Evolutionary conservation across 2,113 vertebrate species (phyloP).

Genomic region (Rhabdornis inornatus): DNA sequence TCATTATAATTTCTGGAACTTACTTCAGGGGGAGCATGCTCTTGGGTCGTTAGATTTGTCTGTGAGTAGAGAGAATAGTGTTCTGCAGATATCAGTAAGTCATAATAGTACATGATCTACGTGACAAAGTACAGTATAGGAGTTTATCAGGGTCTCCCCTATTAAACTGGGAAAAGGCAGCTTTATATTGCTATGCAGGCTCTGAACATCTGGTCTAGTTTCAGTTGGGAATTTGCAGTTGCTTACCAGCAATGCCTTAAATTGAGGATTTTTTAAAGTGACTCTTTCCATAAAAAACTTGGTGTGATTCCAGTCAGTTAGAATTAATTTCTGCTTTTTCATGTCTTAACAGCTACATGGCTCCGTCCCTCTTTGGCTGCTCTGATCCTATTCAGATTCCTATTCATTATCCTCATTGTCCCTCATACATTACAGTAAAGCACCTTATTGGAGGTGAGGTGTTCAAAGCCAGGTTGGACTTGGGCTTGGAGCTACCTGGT

Average conservation of each 20-base stretch:
- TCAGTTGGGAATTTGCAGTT: neutral
- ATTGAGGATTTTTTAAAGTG: neutral
- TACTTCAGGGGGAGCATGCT: neutral
- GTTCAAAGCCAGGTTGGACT: neutral
- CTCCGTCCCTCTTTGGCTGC: neutral
- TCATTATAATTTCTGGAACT: neutral
- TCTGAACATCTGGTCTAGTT: neutral
- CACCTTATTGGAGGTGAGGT: neutral
- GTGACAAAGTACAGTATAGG: neutral
- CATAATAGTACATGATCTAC: neutral
- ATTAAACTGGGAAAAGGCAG: neutral
- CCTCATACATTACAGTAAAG: rapidly evolving
- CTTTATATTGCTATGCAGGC: neutral
- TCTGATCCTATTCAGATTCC: neutral
- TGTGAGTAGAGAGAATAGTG: neutral
- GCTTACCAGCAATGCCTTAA: neutral
- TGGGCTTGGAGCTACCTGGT: neutral
- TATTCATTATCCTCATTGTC: neutral
- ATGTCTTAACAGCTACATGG: neutral
- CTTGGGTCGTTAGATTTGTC: neutral
- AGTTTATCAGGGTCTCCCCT: neutral
- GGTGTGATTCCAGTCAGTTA: neutral
- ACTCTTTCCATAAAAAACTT: neutral
- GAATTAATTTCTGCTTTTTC: neutral
- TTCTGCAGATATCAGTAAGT: neutral